Conservation (phyloP, 2,113 vertebrate species). For the Brachypodius melanocephalos region DNA sequence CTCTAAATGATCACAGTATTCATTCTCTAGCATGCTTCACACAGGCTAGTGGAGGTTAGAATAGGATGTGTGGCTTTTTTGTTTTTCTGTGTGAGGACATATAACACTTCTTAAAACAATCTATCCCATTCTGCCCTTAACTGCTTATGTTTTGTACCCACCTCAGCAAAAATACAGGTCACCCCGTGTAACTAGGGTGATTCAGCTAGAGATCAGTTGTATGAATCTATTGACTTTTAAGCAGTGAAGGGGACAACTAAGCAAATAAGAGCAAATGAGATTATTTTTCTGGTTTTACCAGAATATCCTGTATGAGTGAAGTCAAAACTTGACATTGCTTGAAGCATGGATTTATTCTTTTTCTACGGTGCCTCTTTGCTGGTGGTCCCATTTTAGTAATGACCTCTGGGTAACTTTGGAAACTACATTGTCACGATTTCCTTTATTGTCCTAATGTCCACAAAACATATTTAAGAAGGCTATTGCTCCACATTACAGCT, state of each 20-base stretch:
- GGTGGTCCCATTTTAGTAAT: neutral
- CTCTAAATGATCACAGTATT: neutral
- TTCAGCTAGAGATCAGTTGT: neutral
- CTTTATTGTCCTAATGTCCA: neutral
- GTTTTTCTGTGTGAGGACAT: neutral
- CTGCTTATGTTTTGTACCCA: neutral
- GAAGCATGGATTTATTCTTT: neutral
- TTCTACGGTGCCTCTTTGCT: neutral
- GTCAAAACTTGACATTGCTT: neutral
- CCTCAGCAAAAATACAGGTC: neutral
- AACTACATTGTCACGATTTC: neutral
- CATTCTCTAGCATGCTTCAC: conserved; percentile 24
- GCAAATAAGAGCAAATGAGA: neutral
- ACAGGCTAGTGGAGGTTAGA: neutral
- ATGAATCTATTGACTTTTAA: neutral
- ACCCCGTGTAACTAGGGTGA: neutral
- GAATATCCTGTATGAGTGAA: neutral
- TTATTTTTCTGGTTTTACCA: neutral
- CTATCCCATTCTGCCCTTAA: neutral
- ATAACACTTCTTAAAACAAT: neutral
- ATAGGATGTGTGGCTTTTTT: neutral
- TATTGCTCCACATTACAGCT: neutral
- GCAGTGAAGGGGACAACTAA: neutral
- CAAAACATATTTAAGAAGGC: neutral
- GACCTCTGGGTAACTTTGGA: neutral